Evolutionary conservation across 1,140 invertebrate species (phyloP).

Genomic region (Ostrea denselamellosa): DNA sequence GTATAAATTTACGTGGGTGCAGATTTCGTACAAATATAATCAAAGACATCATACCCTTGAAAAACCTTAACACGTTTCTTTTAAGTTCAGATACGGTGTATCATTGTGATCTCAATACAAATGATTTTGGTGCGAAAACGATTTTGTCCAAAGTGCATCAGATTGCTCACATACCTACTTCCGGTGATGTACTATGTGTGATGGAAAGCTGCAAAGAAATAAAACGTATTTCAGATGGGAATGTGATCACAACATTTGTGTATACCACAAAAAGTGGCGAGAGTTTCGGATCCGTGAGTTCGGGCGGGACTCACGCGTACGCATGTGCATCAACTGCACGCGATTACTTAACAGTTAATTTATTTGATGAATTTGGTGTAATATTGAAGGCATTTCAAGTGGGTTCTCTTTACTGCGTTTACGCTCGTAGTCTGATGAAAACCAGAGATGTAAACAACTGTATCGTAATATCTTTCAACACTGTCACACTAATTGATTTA

Average conservation of each 20-base stretch:
- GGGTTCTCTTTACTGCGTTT: not conserved
- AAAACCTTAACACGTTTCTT: not conserved
- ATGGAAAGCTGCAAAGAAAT: too few species aligned
- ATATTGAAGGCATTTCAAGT: not conserved
- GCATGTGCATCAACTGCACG: not conserved
- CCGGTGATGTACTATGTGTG: too few species aligned
- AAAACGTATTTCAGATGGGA: not conserved
- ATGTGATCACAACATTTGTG: not conserved
- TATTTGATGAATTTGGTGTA: not conserved
- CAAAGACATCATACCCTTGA: not conserved
- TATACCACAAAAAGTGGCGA: not conserved
- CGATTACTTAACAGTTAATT: not conserved
- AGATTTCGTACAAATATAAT: not conserved
- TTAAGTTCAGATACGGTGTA: not conserved
- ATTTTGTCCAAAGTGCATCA: too few species aligned
- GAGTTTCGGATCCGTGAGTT: not conserved
- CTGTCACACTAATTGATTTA: not conserved
- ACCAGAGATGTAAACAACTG: not conserved
- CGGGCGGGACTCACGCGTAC: not conserved
- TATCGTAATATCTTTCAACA: not conserved
- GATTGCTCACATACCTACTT: too few species aligned
- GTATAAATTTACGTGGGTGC: not conserved
- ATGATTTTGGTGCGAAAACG: too few species aligned
- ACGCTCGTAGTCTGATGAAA: not conserved
- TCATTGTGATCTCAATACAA: too few species aligned